Evolutionary conservation across 2,888 invertebrate genomes (phyloP).

Genomic region (Megaustenia siamemsis): DNA sequence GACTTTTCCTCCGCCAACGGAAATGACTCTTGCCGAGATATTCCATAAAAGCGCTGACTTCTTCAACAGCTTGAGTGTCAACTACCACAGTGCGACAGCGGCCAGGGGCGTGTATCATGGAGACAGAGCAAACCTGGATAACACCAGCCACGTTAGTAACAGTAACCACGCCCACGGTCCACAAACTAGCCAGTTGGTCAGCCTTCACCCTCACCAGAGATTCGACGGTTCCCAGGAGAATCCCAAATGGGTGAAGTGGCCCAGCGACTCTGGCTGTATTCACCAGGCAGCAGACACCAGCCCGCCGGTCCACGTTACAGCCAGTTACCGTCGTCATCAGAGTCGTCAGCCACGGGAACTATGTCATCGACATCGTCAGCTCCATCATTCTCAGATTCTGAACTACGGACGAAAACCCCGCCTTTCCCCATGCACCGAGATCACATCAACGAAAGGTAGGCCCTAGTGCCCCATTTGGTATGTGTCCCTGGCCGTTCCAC

Average conservation of each 20-base stretch:
- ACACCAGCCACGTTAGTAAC: not conserved
- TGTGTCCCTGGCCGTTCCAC: too few relatives aligned
- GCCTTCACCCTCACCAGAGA: not conserved
- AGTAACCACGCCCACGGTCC: not conserved
- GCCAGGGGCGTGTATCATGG: not conserved
- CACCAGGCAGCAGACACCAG: not conserved
- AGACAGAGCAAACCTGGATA: too few relatives aligned
- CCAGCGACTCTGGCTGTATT: constrained; percentile 42
- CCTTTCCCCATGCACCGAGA: constrained; percentile 30
- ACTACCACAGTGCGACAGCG: not conserved
- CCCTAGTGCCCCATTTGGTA: too few relatives aligned
- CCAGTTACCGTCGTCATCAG: constrained; percentile 9
- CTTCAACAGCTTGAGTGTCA: constrained; percentile 45
- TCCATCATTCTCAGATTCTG: constrained; percentile 36
- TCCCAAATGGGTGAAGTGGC: constrained; percentile 35
- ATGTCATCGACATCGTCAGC: constrained; percentile 42
- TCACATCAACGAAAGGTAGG: constrained; percentile 30
- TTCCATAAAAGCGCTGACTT: constrained; percentile 35
- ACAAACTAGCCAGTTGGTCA: too few relatives aligned
- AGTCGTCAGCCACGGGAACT: constrained; percentile 21
- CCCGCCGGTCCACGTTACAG: not conserved
- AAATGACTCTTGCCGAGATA: constrained; percentile 14
- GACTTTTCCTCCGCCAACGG: constrained; percentile 40
- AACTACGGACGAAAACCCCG: constrained; percentile 38
- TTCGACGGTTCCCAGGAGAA: not conserved